A percentile compares a stretch with the other conserved stretches of the same genome.
Evolutionary conservation across 2,797 vertebrate genomes (phyloP).

Genomic region (Leptodactylus fallax): DNA sequence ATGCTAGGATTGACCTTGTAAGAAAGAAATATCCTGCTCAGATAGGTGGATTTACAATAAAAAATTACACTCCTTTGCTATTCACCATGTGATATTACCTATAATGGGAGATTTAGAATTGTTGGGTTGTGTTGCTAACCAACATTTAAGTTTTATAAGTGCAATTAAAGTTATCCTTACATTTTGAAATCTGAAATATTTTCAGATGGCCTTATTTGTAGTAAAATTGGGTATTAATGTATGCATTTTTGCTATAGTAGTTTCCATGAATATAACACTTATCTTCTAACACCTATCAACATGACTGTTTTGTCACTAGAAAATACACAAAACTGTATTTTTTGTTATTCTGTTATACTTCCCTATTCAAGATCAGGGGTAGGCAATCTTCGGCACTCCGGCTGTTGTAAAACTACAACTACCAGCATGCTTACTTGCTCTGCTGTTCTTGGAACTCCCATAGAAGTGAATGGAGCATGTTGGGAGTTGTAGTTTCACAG

Average conservation of each 20-base stretch:
- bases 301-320: no score
- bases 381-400: no score
- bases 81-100: not conserved
- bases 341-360: no score
- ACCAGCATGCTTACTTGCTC: no score
- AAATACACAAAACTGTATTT: no score
- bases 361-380: no score
- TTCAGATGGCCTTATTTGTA: not conserved
- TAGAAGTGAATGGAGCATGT: no score
- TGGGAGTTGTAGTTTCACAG: no score
- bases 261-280: not conserved
- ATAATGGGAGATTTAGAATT: conserved; percentile 23
- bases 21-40: conserved; percentile 19
- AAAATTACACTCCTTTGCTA: not conserved
- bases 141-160: conserved; percentile 29
- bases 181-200: not conserved
- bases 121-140: not conserved
- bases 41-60: conserved; percentile 39
- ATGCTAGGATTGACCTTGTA: conserved; percentile 38
- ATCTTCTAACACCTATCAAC: not conserved
- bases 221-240: conserved; percentile 25
- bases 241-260: not conserved
- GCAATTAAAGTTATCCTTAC: conserved; percentile 29
- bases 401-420: no score
- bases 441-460: no score